Percentiles rank a stretch among this genome's conserved stretches.
These are phyloP conservation scores for Enteromius argenteus DNA, from an alignment of 2,797 vertebrate genomes.

Conservation along the genomic window DNA sequence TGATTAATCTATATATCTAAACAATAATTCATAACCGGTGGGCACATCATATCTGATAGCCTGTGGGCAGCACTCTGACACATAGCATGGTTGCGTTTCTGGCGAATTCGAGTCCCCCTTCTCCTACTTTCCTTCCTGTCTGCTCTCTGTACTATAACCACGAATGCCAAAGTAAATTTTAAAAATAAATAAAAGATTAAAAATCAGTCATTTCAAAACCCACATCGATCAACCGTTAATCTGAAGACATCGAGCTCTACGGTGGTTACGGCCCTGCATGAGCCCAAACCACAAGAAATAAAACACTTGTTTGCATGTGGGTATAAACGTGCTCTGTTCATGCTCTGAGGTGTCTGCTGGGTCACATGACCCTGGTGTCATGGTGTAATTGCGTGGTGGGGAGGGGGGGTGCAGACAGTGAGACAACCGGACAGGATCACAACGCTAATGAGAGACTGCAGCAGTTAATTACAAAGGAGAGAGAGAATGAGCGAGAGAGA, in stretches of 20 bases:
- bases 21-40: neutral
- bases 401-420: slow-evolving; percentile 58
- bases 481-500: slow-evolving; percentile 44
- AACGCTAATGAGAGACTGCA: slow-evolving; percentile 64
- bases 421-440: slow-evolving; percentile 61
- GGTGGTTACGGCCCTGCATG: neutral
- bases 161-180: neutral
- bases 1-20: neutral
- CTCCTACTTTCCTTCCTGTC: neutral
- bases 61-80: slow-evolving; percentile 21
- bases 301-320: slow-evolving; percentile 45
- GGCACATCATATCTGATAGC: neutral
- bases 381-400: slow-evolving; percentile 61
- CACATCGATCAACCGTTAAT: neutral
- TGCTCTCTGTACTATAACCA: slow-evolving; percentile 1
- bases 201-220: neutral
- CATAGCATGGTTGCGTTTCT: neutral
- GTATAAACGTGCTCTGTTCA: slow-evolving; percentile 23
- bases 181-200: neutral
- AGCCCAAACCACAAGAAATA: slow-evolving; percentile 14
- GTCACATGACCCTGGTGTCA: slow-evolving; percentile 58
- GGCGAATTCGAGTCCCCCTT: neutral
- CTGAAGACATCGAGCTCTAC: neutral
- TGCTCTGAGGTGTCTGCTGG: slow-evolving; percentile 53
- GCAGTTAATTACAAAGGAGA: slow-evolving; percentile 65